Evolutionary conservation across 2,113 vertebrate species (phyloP), one percentile per base, ranked within the genome.

Genomic region (Chaetodon trifascialis): DNA sequence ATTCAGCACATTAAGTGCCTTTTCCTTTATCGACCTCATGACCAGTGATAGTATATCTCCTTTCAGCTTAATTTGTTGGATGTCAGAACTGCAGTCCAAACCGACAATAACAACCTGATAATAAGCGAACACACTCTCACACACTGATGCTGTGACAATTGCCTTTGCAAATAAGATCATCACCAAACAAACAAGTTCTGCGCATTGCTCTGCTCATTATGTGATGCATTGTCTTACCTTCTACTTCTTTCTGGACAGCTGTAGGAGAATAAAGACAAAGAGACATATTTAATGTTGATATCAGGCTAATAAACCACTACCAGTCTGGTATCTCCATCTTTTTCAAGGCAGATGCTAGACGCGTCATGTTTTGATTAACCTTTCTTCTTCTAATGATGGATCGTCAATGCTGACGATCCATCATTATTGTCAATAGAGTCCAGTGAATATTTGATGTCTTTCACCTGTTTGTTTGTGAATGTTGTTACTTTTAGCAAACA

Each of bases 61-160:
- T 87, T 86, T 87, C 71, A 76, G 90, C 76, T 91, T 86, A 86
- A 91, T 89, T 91, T 90, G 91, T 91, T 73, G 88, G 94, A 92
- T 93, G 93, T 93, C 90, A 94, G 92, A 95, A 95, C 94, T 93
- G 94, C 94, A 95, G 95, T 95, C 94, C 95, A 95, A 94, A 94
- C 88, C 81, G 91, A 94, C 92, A 94, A 92, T 90, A 93, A 89
- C 84, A 90, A 89, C 77, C 88, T 79, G 63, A 88, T 91, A 84
- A 87, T 78, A 85, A 85, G 73, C 69, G 47, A 80, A 84, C 84
- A 92, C 80, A 81, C 60, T 79, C 83, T 76, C 68, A 82, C 82
- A 87, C 64, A 71, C 67, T 44, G 86, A 84, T 66, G 71, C 74
- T 90, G 78, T 17, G 54, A 73, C 71, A 77, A 86, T 68, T 84